Evolutionary conservation across 2,113 vertebrate species (phyloP).

Genomic region (Cariama cristata): DNA sequence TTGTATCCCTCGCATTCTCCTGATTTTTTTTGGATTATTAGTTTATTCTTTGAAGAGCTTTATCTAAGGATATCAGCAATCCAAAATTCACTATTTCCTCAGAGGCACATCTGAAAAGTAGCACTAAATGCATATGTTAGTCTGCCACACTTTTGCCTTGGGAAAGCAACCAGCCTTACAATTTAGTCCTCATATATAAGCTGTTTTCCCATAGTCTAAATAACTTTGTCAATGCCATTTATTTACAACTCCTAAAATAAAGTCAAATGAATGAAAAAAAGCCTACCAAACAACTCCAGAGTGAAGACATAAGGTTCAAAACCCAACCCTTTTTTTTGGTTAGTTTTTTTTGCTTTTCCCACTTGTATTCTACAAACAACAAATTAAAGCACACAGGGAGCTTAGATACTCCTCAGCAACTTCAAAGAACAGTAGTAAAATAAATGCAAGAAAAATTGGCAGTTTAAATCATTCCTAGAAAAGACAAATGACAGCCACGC

Average conservation of each 20-base stretch:
- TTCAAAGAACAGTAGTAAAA: background rate
- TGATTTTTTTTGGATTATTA: background rate
- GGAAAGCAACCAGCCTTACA: background rate
- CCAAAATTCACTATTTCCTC: background rate
- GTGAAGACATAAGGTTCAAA: background rate
- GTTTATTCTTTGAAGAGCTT: background rate
- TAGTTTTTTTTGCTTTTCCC: background rate
- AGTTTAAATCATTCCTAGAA: background rate
- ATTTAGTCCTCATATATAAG: background rate
- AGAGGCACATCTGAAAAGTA: background rate
- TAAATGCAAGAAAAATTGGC: background rate
- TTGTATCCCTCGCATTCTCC: background rate
- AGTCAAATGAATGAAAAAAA: background rate
- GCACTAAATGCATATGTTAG: fast-evolving
- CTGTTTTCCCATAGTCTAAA: background rate
- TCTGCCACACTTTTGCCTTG: background rate
- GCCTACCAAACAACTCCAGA: background rate
- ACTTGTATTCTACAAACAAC: background rate
- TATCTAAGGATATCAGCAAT: background rate
- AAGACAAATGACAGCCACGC: background rate
- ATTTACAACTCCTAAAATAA: background rate
- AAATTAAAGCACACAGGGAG: background rate
- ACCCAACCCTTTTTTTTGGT: fast-evolving
- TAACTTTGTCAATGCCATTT: background rate
- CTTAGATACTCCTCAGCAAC: background rate